These are phyloP conservation scores for Homalodisca vitripennis DNA, from an alignment of 1,140 invertebrate genomes.

Conservation along the genomic window DNA sequence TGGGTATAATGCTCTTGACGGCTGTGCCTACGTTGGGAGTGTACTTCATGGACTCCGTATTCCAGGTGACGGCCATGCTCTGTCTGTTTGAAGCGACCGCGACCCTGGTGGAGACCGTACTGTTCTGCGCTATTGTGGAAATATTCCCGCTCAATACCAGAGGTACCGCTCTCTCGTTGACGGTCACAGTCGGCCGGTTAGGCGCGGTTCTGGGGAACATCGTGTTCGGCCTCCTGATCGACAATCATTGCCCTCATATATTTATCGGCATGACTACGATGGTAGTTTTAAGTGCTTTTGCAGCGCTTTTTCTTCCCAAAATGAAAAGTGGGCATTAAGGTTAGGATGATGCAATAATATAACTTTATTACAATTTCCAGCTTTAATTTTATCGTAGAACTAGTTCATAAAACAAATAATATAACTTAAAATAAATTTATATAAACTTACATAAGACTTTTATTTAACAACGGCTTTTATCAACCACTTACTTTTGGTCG, in stretches of 20 bases:
- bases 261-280: conserved; percentile 1
- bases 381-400: no score
- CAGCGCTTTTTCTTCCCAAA: conserved; percentile 3
- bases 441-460: no score
- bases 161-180: conserved; percentile 56
- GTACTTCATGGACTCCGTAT: conserved; percentile 6
- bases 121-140: conserved; percentile 58
- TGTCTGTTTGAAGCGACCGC: conserved; percentile 58
- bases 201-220: conserved; percentile 59
- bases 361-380: no score
- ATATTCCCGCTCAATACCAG: conserved; percentile 53
- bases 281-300: not conserved
- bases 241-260: conserved; percentile 37
- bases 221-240: conserved; percentile 55
- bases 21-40: not conserved
- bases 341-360: no score
- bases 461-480: no score
- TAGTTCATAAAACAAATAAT: no score
- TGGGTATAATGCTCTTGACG: not conserved
- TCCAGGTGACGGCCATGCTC: conserved; percentile 50
- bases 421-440: no score
- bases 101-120: conserved; percentile 56
- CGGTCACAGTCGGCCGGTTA: conserved; percentile 55
- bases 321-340: not conserved
- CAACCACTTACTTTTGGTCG: no score